A percentile compares a stretch with the other conserved stretches of the same genome.
Conservation (phyloP, 2,888 invertebrate genomes). For the Apamea epomidion region DNA sequence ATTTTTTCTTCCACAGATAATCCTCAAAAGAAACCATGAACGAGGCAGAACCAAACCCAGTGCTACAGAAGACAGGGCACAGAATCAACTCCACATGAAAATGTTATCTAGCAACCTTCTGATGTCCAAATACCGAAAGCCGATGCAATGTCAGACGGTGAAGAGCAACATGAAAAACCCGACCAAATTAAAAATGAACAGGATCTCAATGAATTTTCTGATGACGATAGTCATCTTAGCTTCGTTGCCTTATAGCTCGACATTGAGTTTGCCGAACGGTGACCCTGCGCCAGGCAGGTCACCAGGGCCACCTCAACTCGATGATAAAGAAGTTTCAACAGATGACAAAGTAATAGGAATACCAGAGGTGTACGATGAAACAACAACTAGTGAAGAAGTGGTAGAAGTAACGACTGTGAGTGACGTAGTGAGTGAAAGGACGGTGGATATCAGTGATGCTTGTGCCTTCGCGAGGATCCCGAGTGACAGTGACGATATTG, state of each 20-base stretch:
- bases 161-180: slow-evolving; percentile 70
- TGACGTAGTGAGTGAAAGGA: slow-evolving; percentile 70
- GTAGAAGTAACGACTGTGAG: slow-evolving; percentile 78
- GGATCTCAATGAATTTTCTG: slow-evolving; percentile 70
- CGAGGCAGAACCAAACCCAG: slow-evolving; percentile 32
- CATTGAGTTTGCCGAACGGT: slow-evolving; percentile 87
- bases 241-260: slow-evolving; percentile 84
- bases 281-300: slow-evolving; percentile 93
- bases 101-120: slow-evolving; percentile 65
- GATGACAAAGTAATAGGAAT: slow-evolving; percentile 61
- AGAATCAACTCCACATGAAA: slow-evolving; percentile 53
- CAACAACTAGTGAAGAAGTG: slow-evolving; percentile 74
- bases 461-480: slow-evolving; percentile 86
- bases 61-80: slow-evolving; percentile 27
- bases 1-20: slow-evolving; percentile 65
- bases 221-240: slow-evolving; percentile 79
- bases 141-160: slow-evolving; percentile 62
- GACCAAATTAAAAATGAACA: slow-evolving; percentile 79
- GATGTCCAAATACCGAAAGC: slow-evolving; percentile 59
- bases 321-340: slow-evolving; percentile 55
- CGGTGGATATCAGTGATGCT: slow-evolving; percentile 77
- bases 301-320: slow-evolving; percentile 90
- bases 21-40: slow-evolving; percentile 61
- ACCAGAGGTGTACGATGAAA: slow-evolving; percentile 68
- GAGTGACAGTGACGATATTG: slow-evolving; percentile 85